Conservation (phyloP, 2,888 invertebrate genomes). For the Netelia virgata region DNA sequence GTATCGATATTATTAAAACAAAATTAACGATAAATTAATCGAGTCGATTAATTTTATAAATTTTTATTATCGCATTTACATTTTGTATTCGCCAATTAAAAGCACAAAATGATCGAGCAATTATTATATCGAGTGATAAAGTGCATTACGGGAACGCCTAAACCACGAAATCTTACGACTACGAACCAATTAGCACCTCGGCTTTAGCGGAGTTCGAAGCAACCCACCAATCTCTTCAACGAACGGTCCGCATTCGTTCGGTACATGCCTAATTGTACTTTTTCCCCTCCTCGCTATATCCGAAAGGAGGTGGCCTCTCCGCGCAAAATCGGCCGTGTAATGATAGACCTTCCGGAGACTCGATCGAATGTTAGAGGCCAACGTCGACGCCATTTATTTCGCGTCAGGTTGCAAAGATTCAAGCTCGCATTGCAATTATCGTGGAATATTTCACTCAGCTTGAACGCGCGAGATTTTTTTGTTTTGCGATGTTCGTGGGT, state of each 20-base stretch:
- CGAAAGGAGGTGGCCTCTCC: conserved; percentile 30
- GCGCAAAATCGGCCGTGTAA: conserved; percentile 56
- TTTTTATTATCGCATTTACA: not conserved
- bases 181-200: conserved; percentile 78
- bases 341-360: conserved; percentile 62
- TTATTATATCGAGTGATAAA: conserved; percentile 70
- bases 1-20: not conserved
- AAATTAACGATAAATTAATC: not conserved
- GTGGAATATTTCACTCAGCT: conserved; percentile 70
- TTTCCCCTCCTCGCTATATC: conserved; percentile 60
- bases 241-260: conserved; percentile 76
- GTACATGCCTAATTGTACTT: conserved; percentile 80
- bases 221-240: conserved; percentile 76
- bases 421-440: conserved; percentile 67
- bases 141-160: conserved; percentile 21
- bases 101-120: conserved; percentile 72
- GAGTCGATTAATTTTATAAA: not conserved
- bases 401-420: conserved; percentile 31
- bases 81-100: conserved; percentile 59
- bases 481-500: not conserved
- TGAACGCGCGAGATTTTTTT: conserved; percentile 18
- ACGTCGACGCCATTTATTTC: conserved; percentile 60
- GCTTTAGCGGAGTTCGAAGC: conserved; percentile 60
- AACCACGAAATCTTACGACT: conserved; percentile 59
- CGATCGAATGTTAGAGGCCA: conserved; percentile 63